Base-by-base conservation (phyloP, 2,888 invertebrate genomes). In the Chrysomela aeneicollis region DNA sequence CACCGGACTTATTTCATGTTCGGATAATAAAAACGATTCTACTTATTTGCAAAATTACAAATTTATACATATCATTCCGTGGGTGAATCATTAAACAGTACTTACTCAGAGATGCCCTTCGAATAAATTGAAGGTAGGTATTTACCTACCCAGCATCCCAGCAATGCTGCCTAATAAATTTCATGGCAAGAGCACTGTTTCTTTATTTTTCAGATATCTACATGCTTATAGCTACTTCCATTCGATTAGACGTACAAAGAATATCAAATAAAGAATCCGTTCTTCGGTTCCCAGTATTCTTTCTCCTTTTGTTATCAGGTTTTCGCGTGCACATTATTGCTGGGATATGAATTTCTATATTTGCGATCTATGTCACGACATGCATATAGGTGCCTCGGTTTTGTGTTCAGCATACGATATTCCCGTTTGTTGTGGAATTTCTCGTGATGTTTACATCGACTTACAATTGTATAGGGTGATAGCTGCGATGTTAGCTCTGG, bases 281-380 rank as follows among this genome's bases (percentile, higher is more conserved):
- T 63, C 15, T 19, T 51, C 5, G 18, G 57, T 62, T 62, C 57
- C 62, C 62, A 62, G 57, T 62, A 51, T 62, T 57, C 57, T 61
- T 47, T 61, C 37, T 32, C 26, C 58, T 59, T 32, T n/a, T 59
- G 49, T 68, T 68, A 66, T 68, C 63, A 54, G 58, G 19, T 37
- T 62, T 65, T 71, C 66, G 72, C 73, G 72, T 73, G 73, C 71
- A 71, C 66, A 68, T 64, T 71, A 71, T 71, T 72, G 66, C 53
- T 64, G 72, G 42, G 69, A 72, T 71, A 73, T 72, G 73, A 71
- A 72, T 72, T 71, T 72, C 73, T 72, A 72, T 73, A 72, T 73
- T 73, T 72, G 70, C 72, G 67, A 67, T 63, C 61, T 57, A 21
- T 59, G 69, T 70, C 67, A 70, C 70, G 70, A 70, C 67, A 66